phyloP scores from a whole-genome alignment of 2,113 vertebrate species.

The Phrynosoma blainvillii region DNA sequence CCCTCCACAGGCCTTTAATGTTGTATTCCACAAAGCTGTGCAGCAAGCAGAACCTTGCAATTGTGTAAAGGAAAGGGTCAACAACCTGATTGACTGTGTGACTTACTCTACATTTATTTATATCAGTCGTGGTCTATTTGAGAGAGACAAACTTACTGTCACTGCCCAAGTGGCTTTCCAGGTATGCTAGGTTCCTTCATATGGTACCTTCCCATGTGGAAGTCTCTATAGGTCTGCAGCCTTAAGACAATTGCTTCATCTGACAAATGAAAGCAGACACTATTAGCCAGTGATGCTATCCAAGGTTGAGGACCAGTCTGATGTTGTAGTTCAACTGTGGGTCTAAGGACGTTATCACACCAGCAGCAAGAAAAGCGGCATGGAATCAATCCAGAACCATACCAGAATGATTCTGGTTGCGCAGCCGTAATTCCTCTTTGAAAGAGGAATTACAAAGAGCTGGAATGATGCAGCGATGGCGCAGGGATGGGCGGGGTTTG shows the following conservation, averaged over 20 bases:
- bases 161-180: constrained; percentile 78
- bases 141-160: constrained; percentile 81
- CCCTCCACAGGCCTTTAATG: constrained; percentile 76
- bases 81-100: constrained; percentile 72
- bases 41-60: constrained; percentile 72
- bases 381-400: no score
- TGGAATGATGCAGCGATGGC: no score
- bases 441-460: no score
- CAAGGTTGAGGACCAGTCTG: not conserved
- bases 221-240: not conserved
- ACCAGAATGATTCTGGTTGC: no score
- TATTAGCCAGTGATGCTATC: no score
- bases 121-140: constrained; percentile 79
- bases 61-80: constrained; percentile 73
- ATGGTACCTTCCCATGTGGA: not conserved
- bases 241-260: not conserved
- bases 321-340: no score
- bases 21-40: constrained; percentile 82
- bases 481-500: no score
- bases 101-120: constrained; percentile 81
- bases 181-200: constrained; percentile 42
- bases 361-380: no score
- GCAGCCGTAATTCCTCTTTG: no score
- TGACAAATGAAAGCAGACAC: not conserved
- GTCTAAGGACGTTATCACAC: no score